Percentiles rank a stretch among this genome's conserved stretches.
phyloP scores from a whole-genome alignment of 2,888 invertebrate genomes.

The Rhamnusium bicolor region DNA sequence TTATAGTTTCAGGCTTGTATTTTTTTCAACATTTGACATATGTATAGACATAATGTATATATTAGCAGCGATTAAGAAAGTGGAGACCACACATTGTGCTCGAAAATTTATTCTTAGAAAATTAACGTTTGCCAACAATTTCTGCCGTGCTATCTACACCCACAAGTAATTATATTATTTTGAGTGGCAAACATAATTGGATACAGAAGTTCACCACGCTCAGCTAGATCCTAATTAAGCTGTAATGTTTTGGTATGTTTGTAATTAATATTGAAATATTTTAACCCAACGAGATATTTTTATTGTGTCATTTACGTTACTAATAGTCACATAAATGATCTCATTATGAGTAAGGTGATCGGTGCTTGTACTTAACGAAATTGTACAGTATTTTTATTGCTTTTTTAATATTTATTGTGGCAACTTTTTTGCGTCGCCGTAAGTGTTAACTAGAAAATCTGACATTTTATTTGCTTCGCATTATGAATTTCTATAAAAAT shows the following conservation, averaged over 20 bases:
- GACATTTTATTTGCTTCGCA: too few species aligned
- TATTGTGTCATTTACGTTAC: neutral
- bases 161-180: conserved; percentile 15
- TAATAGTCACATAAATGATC: neutral
- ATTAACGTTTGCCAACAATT: conserved; percentile 51
- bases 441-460: neutral
- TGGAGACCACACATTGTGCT: conserved; percentile 54
- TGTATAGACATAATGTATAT: conserved; percentile 53
- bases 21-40: conserved; percentile 51
- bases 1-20: conserved; percentile 49
- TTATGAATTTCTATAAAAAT: too few species aligned
- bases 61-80: conserved; percentile 49
- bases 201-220: conserved; percentile 8
- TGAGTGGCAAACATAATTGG: conserved; percentile 15
- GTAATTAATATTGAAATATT: conserved; percentile 25
- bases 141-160: conserved; percentile 26
- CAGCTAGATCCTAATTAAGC: conserved; percentile 17
- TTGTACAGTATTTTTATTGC: neutral
- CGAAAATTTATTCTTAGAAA: conserved; percentile 53
- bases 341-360: conserved; percentile 15
- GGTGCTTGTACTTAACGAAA: neutral
- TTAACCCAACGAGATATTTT: conserved; percentile 12
- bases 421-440: neutral
- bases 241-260: conserved; percentile 8
- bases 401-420: neutral